Conservation (phyloP, 92 coral and sea anemone genomes). For the Virgularia gustaviana region DNA sequence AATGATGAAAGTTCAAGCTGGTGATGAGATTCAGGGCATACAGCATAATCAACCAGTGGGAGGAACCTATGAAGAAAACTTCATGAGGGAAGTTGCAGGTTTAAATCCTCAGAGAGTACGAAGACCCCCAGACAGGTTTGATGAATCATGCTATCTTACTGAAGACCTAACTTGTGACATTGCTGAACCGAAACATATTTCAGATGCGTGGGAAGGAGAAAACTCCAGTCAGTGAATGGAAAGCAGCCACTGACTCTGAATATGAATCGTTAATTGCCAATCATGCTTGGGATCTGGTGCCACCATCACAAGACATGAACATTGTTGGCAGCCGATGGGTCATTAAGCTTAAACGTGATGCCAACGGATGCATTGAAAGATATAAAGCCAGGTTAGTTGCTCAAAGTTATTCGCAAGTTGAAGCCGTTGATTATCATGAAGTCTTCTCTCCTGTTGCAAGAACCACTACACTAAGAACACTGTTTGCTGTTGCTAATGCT, state of each 20-base stretch:
- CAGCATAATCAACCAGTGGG: background rate
- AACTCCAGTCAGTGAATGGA: background rate
- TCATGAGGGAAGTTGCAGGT: background rate
- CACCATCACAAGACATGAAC: background rate
- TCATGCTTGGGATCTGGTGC: slow-evolving; percentile 17
- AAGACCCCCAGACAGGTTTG: slow-evolving; percentile 21
- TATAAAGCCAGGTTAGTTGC: background rate
- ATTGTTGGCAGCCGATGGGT: background rate
- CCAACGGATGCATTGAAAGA: background rate
- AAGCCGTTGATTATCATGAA: background rate
- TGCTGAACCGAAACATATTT: slow-evolving; percentile 9
- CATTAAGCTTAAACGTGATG: background rate
- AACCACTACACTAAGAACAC: slow-evolving; percentile 7
- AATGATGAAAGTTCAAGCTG: background rate
- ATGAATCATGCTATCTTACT: slow-evolving; percentile 4
- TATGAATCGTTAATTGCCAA: slow-evolving; percentile 12
- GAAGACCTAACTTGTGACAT: background rate
- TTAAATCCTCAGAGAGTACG: background rate
- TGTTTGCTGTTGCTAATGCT: slow-evolving; percentile 9
- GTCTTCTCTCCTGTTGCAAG: slow-evolving; percentile 6
- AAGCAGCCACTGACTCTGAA: slow-evolving; percentile 10
- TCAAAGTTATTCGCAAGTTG: background rate
- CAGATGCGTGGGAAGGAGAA: background rate
- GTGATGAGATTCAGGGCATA: background rate
- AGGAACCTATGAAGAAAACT: slow-evolving; percentile 20